Evolutionary conservation across 2,113 vertebrate genomes (phyloP), one percentile per base, ranked within the genome.

Genomic region (Coracopsis vasa): DNA sequence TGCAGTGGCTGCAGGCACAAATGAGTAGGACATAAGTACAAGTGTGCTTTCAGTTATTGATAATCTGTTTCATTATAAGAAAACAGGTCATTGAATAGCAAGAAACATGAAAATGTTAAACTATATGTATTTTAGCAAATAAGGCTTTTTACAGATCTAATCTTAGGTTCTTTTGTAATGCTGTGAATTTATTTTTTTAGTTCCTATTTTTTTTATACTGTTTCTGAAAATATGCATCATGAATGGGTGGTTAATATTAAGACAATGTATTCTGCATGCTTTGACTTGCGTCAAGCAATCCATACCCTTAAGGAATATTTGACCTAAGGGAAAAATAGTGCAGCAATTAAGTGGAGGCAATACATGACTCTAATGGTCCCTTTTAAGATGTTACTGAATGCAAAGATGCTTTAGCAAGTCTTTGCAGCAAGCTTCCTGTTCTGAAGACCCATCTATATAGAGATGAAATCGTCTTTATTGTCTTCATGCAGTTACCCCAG

Each of bases 381-480:
- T 83, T 73, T 71, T 80, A 47, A 19, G 37, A 18, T 28, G 25
- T 62, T 18, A 64, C 54, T 44, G 51, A 18, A 48, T 69, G 41
- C 48, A 74, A 31, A 71, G 41, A 72, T 66, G 37, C 44, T 39
- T 65, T 48, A 54, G 54, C 31, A 74, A 85, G 29, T 73, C 56
- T 65, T 70, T 80, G 53, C 29, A 7, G 20, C 79, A 25, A 41
- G 39, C 65, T 65, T 44, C 18, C 39, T 83, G 72, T 75, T n/a
- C 19, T 62, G 78, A 71, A 92, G 72, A 39, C 61, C 51, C 16
- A 33, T 81, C 65, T 80, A 2, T 42, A 12, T 21, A 29, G 80
- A 80, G 62, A 66, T 79, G 84, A 91, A 95, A 87, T 91, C 37
- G 39, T 54, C 80, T 92, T 64, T 75, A 85, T 94, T 95, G 73